Base-by-base conservation (phyloP, 2,113 vertebrate genomes). In the Oreochromis spilurus region DNA sequence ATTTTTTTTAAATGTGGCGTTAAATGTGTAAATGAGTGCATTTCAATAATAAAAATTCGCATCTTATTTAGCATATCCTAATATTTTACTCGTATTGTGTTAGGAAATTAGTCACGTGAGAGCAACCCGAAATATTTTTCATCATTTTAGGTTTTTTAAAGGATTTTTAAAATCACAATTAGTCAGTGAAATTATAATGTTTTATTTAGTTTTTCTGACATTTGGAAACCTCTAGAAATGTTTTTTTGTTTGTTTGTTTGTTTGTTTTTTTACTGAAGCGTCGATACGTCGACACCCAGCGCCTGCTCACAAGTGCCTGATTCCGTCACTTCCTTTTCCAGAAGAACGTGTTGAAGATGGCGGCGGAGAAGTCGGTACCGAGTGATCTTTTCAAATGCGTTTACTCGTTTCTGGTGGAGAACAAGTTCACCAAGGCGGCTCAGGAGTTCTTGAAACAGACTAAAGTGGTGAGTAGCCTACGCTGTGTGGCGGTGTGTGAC, bases 341-440 rank as follows among this genome's bases (percentile, higher is more conserved):
- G 83, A 81, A 88, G 12, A 60, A 93, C 90, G 92, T 90, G 93
- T 81, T 89, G 84, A 96, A 97, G 89, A 97, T 97, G 97, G 97
- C 96, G 95, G 94, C 89, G 79, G 54, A 92, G 2, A 91, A 85
- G 1, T 83, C 95, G 4, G 95, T 93, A 2, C 96, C 97, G 9
- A 97, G 97, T 21, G 97, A 97, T 93, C 94, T 97, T 3, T 97
- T 93, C 70, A 96, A 95, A 72, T 95, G 94, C 79, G 95, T 97
- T 1, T 97, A 97, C 62, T 92, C 96, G 0, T 97, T 97, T 84
- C 93, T 97, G 29, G 13, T 95, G 81, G 95, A 97, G 31, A 97
- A 97, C 80, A 97, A 97, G 89, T 97, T 97, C 89, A 82, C 94
- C 5, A 97, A 96, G 80, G 96, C 96, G 26, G 97, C 97, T 1